Percentiles rank a stretch among this genome's conserved stretches.
Evolutionary conservation across 2,113 vertebrate genomes (phyloP).

Genomic region (Lasiurus borealis): DNA sequence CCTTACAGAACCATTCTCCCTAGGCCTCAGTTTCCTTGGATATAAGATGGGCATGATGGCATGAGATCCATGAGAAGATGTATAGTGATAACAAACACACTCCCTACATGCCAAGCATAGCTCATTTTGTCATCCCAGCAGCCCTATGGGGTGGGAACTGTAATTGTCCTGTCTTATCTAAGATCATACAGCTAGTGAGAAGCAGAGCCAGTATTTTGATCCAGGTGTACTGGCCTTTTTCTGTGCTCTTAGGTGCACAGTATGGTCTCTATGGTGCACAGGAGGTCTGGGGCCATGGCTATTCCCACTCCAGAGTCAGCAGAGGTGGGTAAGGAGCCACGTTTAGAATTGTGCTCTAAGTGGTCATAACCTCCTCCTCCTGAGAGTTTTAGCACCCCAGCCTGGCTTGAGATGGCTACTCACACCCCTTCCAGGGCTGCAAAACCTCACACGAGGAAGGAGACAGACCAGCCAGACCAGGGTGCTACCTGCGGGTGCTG

Average conservation of each 20-base stretch:
- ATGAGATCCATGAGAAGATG: not conserved
- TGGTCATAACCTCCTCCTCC: not conserved
- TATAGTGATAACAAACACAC: too few species aligned
- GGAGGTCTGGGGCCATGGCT: not conserved
- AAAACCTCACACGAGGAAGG: not conserved
- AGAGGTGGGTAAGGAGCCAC: not conserved
- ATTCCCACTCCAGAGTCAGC: not conserved
- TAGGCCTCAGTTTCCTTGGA: not conserved
- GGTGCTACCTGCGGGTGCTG: not conserved
- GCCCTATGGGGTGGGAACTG: not conserved
- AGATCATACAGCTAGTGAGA: not conserved
- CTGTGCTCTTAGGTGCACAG: not conserved
- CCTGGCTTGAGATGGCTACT: not conserved
- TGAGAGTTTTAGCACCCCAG: not conserved
- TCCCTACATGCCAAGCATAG: too few species aligned
- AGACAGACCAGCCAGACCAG: not conserved
- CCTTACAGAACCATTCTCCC: not conserved
- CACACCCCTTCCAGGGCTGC: not conserved
- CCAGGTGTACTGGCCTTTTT: not conserved
- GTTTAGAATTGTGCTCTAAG: not conserved
- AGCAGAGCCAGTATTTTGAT: not conserved
- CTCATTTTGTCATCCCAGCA: not conserved
- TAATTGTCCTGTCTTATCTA: not conserved
- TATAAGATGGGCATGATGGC: not conserved
- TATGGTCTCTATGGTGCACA: not conserved